Evolutionary conservation across 2,113 vertebrate species (phyloP).

Genomic region (Cebidichthys violaceus): DNA sequence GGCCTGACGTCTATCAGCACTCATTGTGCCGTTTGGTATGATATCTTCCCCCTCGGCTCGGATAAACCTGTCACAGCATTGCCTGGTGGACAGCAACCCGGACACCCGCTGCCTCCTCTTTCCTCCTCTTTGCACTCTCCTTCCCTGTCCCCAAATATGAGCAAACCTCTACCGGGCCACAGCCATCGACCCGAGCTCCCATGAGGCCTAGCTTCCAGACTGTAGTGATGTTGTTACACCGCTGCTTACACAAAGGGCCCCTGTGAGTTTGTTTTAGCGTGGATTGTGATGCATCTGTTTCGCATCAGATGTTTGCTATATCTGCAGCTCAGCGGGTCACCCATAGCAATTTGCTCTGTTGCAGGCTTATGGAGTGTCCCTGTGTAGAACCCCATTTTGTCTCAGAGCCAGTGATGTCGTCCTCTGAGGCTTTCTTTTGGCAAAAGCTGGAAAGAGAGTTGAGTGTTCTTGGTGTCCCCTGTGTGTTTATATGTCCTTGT

Average conservation of each 20-base stretch:
- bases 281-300: conserved; percentile 44
- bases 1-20: conserved; percentile 71
- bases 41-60: conserved; percentile 58
- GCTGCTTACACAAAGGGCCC: conserved; percentile 7
- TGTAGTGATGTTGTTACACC: conserved; percentile 17
- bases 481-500: conserved; percentile 17
- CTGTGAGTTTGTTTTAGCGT: conserved; percentile 24
- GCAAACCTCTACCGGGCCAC: conserved; percentile 23
- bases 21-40: conserved; percentile 50
- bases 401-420: conserved; percentile 34
- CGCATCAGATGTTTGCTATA: conserved; percentile 51
- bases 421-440: conserved; percentile 45
- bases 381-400: conserved; percentile 59
- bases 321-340: conserved; percentile 52
- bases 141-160: conserved; percentile 13
- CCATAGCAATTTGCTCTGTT: conserved; percentile 41
- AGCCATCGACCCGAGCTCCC: conserved; percentile 33
- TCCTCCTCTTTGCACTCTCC: neutral
- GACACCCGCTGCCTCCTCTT: conserved; percentile 29
- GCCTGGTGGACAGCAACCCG: conserved; percentile 48
- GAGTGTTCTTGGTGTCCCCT: conserved; percentile 19
- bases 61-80: conserved; percentile 70
- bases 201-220: conserved; percentile 22
- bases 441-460: conserved; percentile 35
- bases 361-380: conserved; percentile 49